Evolutionary conservation across 2,888 invertebrate species (phyloP), one percentile per base, ranked within the genome.

Genomic region (Hedychridium roseum): DNA sequence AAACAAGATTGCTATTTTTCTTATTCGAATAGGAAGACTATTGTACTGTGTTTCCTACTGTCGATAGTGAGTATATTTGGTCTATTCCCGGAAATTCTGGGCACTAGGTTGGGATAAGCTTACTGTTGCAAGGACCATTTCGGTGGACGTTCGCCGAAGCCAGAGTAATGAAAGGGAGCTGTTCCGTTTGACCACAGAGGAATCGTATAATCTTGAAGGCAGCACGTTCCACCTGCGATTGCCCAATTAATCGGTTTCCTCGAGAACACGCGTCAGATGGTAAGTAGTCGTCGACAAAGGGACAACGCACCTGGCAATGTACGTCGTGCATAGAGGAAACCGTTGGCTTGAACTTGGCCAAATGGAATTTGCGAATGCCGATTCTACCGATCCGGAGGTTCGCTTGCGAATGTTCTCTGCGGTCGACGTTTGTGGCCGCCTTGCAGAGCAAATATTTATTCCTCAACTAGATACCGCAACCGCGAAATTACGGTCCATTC

Each of bases 241-340:
- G 46, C 14, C 41, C 37, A 47, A 50, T 47, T 50, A 50, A 50
- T 50, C 46, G 50, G 47, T 47, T 47, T 42, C 46, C 41, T 23
- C 31, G 20, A 34, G 44, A 50, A 38, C 36, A 39, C 23, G n/a
- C n/a, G 42, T 50, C 46, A 38, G 34, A 20, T 27, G 38, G 40
- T 39, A 32, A 43, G 47, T 37, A 37, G 31, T 45, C 31, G 44
- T 32, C 36, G 34, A 32, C 44, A 48, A 49, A 49, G 48, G 32
- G 41, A 46, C 50, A 41, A 35, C 17, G 41, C 32, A 36, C 37
- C 21, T 30, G 41, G 41, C 50, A 41, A 35, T 20, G 41, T 37
- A 36, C 37, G 20, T 30, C 43, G 38, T 28, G 31, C 34, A 12
- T 35, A 31, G 36, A 39, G 50, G 35, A 23, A 40, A 31, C 20